phyloP scores from a whole-genome alignment of 1,140 invertebrate genomes.

The Trichomalopsis sarcophagae region DNA sequence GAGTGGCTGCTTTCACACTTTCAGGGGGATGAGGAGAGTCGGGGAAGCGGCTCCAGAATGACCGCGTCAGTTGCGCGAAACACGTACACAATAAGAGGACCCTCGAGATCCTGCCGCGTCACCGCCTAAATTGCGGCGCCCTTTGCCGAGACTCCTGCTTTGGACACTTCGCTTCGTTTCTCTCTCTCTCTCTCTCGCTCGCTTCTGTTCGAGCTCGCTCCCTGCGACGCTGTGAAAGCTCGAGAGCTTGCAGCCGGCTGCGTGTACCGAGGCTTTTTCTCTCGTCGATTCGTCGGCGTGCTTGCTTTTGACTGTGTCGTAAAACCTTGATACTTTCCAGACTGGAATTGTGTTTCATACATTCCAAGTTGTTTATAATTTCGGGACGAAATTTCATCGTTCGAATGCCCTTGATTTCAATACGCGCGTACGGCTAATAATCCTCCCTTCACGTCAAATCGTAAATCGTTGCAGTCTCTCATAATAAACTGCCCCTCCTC shows the following conservation, averaged over 20 bases:
- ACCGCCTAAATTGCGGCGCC: conserved; percentile 16
- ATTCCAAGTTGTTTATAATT: background rate
- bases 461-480: background rate
- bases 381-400: too few species aligned
- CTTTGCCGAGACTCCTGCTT: background rate
- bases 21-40: background rate
- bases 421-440: background rate
- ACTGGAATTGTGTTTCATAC: too few species aligned
- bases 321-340: too few species aligned
- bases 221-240: background rate
- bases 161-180: conserved; percentile 21
- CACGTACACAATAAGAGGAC: conserved; percentile 37
- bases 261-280: conserved; percentile 20
- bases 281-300: too few species aligned
- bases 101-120: conserved; percentile 25
- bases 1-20: conserved; percentile 39
- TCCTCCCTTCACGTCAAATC: background rate
- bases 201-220: background rate
- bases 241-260: conserved; percentile 36
- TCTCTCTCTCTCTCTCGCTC: conserved; percentile 14
- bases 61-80: conserved; percentile 44
- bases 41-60: background rate
- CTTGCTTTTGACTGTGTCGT: too few species aligned
- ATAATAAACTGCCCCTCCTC: background rate
- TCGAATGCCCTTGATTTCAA: background rate